A percentile compares a stretch with the other conserved stretches of the same genome.
Evolutionary conservation across 2,888 invertebrate species (phyloP).

Genomic region (Cephus sareptanus): DNA sequence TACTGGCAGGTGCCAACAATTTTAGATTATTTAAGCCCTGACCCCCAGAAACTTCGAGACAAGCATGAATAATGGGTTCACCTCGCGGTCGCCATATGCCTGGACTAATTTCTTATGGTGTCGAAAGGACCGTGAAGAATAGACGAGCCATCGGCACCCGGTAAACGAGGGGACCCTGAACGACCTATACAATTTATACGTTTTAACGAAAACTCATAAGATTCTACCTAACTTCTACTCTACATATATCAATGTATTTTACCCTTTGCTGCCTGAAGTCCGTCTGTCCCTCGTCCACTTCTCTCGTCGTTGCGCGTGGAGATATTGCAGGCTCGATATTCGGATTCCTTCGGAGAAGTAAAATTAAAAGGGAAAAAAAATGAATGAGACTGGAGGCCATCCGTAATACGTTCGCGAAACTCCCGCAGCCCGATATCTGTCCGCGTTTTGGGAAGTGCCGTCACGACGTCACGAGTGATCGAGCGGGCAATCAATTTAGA

Average conservation of each 20-base stretch:
- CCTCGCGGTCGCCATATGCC: slow-evolving; percentile 51
- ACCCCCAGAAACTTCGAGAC: slow-evolving; percentile 31
- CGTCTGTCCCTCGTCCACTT: too few species aligned
- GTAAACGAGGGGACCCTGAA: background rate
- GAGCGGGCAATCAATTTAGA: slow-evolving; percentile 5
- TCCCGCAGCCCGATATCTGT: background rate
- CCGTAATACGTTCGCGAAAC: background rate
- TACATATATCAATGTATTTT: background rate
- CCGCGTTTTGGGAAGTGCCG: slow-evolving; percentile 1
- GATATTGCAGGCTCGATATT: background rate
- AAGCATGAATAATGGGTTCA: slow-evolving; percentile 43
- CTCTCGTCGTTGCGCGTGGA: too few species aligned
- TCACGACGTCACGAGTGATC: background rate
- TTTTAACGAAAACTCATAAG: background rate
- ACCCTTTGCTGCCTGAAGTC: background rate
- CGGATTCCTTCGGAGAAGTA: background rate
- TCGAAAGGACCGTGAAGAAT: slow-evolving; percentile 28
- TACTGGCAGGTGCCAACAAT: slow-evolving; percentile 50
- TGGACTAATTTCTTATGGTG: slow-evolving; percentile 47
- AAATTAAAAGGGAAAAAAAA: background rate
- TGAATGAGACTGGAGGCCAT: background rate
- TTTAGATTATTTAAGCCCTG: slow-evolving; percentile 50
- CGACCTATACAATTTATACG: slow-evolving; percentile 2
- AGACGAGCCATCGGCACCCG: slow-evolving; percentile 2
- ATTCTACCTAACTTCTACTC: background rate